These are phyloP conservation scores for Melanotaenia boesemani DNA, from an alignment of 2,797 vertebrate genomes.

Conservation along the genomic window DNA sequence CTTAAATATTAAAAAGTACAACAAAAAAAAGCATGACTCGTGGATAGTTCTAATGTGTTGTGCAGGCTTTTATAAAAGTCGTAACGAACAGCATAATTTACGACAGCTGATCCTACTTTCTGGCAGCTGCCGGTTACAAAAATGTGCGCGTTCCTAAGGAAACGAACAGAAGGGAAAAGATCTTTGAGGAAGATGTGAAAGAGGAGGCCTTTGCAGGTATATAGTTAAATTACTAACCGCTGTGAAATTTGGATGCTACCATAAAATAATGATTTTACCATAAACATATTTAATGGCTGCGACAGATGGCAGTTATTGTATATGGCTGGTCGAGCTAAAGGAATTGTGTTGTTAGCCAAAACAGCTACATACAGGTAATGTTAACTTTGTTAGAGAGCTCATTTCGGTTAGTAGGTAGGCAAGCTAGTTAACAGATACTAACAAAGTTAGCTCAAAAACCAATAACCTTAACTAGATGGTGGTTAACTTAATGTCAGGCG, in stretches of 20 bases:
- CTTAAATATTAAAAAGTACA: too few relatives aligned
- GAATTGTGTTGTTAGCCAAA: conserved; percentile 42
- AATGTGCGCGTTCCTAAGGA: conserved; percentile 62
- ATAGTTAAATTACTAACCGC: background rate
- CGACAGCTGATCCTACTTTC: conserved; percentile 71
- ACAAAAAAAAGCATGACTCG: background rate
- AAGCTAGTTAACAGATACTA: background rate
- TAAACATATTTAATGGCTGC: background rate
- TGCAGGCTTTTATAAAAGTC: background rate
- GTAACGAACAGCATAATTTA: conserved; percentile 56
- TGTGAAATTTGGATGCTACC: rapidly evolving
- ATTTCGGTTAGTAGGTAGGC: background rate
- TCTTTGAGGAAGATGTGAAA: conserved; percentile 67
- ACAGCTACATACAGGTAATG: conserved; percentile 6
- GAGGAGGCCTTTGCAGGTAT: conserved; percentile 57
- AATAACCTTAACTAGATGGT: conserved; percentile 13
- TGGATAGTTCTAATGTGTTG: background rate
- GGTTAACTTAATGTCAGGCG: background rate
- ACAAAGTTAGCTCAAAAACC: background rate
- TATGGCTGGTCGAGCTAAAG: background rate
- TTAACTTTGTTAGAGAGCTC: background rate
- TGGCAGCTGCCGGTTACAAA: conserved; percentile 77
- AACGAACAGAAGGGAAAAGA: conserved; percentile 39
- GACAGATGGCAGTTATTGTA: background rate
- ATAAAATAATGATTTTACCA: rapidly evolving